phyloP scores from a whole-genome alignment of 2,888 invertebrate species.

The Volucella inanis region DNA sequence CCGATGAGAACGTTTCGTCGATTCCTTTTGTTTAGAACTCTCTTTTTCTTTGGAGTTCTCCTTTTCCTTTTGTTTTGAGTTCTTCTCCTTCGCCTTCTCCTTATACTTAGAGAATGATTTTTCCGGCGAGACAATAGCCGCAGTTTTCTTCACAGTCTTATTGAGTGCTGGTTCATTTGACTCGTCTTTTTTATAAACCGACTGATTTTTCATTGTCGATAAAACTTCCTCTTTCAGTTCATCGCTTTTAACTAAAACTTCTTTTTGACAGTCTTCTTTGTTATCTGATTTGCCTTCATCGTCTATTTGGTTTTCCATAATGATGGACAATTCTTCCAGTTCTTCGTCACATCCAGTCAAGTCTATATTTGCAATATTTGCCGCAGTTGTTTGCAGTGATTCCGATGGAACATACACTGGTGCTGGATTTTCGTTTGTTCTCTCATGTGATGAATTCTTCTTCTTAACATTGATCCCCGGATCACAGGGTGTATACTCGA shows the following conservation, averaged over 20 bases:
- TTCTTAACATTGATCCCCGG: conserved; percentile 80
- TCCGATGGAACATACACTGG: conserved; percentile 81
- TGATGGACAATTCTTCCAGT: conserved; percentile 76
- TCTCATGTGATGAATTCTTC: conserved; percentile 60
- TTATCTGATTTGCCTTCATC: conserved; percentile 21
- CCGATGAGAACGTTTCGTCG: conserved; percentile 28
- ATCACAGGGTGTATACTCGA: conserved; percentile 83
- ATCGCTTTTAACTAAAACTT: too few relatives aligned
- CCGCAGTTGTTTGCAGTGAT: conserved; percentile 49
- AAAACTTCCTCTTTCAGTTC: too few relatives aligned
- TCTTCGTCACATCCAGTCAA: conserved; percentile 77
- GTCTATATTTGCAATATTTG: conserved; percentile 67
- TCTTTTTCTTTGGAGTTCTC: conserved; percentile 1
- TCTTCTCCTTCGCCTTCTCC: not conserved
- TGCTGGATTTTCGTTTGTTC: conserved; percentile 62
- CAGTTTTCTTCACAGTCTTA: too few relatives aligned
- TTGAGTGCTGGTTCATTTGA: too few relatives aligned
- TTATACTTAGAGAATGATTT: conserved; percentile 23
- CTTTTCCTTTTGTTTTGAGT: conserved; percentile 19
- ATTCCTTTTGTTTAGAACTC: conserved; percentile 13
- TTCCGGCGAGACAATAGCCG: not conserved
- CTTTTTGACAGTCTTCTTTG: conserved; percentile 18
- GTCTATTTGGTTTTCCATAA: conserved; percentile 73
- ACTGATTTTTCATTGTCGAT: too few relatives aligned
- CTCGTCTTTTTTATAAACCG: too few relatives aligned